phyloP scores from a whole-genome alignment of 2,113 vertebrate species.

The Archocentrus centrarchus region DNA sequence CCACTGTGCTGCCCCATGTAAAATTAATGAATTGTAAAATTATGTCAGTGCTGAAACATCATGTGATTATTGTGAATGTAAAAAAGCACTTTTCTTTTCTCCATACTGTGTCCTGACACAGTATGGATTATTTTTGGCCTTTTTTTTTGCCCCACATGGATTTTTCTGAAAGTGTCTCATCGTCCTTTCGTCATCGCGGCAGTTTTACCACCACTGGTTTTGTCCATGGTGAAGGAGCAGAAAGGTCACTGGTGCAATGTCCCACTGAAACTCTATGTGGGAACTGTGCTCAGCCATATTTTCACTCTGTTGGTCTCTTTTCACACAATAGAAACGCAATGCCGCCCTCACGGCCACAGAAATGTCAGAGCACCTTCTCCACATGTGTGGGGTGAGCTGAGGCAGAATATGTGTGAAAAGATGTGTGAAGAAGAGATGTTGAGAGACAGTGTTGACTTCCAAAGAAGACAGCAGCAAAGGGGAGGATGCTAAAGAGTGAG shows the following conservation, averaged over 20 bases:
- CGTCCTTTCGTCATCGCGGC: constrained; percentile 11
- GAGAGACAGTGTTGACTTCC: neutral
- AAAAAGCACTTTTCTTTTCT: constrained; percentile 26
- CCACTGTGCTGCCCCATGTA: too few species aligned
- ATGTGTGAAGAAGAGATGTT: constrained; percentile 18
- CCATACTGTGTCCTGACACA: constrained; percentile 1
- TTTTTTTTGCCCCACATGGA: constrained; percentile 26
- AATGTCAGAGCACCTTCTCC: constrained; percentile 44
- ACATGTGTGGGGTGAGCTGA: constrained; percentile 22
- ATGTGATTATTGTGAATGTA: neutral
- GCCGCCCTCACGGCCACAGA: constrained; percentile 4
- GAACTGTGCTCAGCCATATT: constrained; percentile 12
- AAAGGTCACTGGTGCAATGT: constrained; percentile 53
- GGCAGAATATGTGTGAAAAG: constrained; percentile 10
- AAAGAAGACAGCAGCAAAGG: neutral
- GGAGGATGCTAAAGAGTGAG: neutral
- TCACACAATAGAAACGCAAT: constrained; percentile 30
- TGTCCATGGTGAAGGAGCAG: constrained; percentile 20
- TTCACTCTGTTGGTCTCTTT: constrained; percentile 35
- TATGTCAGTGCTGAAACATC: neutral
- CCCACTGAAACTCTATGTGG: constrained; percentile 56
- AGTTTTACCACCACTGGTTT: neutral
- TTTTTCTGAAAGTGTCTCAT: constrained; percentile 54
- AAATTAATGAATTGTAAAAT: neutral
- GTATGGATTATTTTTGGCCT: constrained; percentile 18